Evolutionary conservation across 2,888 invertebrate species (phyloP), one percentile per base, ranked within the genome.

Genomic region (Tachystola acroxantha): DNA sequence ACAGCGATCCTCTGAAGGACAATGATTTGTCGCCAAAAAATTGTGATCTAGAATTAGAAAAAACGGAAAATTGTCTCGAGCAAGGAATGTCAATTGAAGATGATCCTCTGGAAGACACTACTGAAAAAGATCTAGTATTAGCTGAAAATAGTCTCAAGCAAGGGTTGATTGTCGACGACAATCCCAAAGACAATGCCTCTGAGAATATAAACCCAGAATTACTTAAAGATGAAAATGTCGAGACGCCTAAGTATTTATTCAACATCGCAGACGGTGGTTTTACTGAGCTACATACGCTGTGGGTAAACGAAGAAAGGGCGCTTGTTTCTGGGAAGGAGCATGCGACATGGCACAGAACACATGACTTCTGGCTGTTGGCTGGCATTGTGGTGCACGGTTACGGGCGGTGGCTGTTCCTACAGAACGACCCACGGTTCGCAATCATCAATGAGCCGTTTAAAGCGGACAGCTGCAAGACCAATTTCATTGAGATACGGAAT

Each of bases 401-500:
- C 70, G 98, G 99, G 0, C 93, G 99, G 49, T 99, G 99, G 98
- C 99, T 99, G 79, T 99, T 99, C 66, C 99, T 99, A 45, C 98
- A 99, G 85, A 98, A 97, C 63, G 99, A 99, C 71, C 92, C 95
- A 31, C 91, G 97, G 31, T 99, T 98, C 78, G 95, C 97, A 37
- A 98, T 99, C 60, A 98, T 99, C 72, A 99, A 99, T 64, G 99
- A 99, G 73, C 99, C 99, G 0, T 99, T 99, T 87, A 98, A 98
- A 80, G 98, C 97, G 94, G 99, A 99, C 64, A 96, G 97, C 36
- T 98, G 98, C 36, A 99, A 99, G 78, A 98, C 98, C 20, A 99
- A 99, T 84, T 99, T 99, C 86, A 88, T 99, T 46, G 99, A 99
- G 87, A 98, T 99, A 62, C 99, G 99, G 81, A 99, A 99, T 76